Base-by-base conservation (phyloP, 2,797 vertebrate genomes). In the Serranus cabrilla region DNA sequence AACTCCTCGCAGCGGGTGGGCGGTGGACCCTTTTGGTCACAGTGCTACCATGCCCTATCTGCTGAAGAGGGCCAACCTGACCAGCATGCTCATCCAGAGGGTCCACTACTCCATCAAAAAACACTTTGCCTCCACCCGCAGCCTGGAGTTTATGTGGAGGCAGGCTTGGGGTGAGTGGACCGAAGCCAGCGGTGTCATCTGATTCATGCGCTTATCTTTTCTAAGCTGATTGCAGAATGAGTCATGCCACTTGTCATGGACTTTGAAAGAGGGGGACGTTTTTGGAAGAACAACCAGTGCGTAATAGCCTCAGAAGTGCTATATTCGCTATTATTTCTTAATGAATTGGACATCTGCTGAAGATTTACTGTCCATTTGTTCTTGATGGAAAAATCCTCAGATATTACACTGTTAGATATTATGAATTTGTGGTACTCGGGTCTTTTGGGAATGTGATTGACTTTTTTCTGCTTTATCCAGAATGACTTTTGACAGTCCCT, bases 81-180 rank as follows among this genome's bases (percentile, higher is more conserved):
- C 97, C 13, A 97, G 93, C 93, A 99, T 99, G 98, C 96, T 99
- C 80, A 98, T 99, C 87, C 98, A 99, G 94, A 96, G 98, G 3
- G 93, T 99, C 67, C 98, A 99, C 83, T 99, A 99, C 4, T 93
- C 97, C 78, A 95, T 99, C 93, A 99, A 99, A 94, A 99, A 99
- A 85, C 97, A 99, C 93, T 98, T 99, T 52, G 69, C 98, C 6
- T 95, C 97, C 78, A 98, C 95, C 2, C 96, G 92, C 77, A 99
- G 91, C 85, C 92, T 99, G 90, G 98, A 99, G 94, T 99, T 99
- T 90, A 99, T 99, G 97, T 99, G 98, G 98, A 96, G 98, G 87
- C 98, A 99, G 93, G 90, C 95, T 0, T 99, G 98, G 98, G 98
- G 98, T 99, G 92, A 95, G 95, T 87, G 64, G 39, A 70, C 21